These are phyloP conservation scores for Drosophila subobscura DNA, from an alignment of 1,140 invertebrate genomes.

Conservation along the genomic window DNA sequence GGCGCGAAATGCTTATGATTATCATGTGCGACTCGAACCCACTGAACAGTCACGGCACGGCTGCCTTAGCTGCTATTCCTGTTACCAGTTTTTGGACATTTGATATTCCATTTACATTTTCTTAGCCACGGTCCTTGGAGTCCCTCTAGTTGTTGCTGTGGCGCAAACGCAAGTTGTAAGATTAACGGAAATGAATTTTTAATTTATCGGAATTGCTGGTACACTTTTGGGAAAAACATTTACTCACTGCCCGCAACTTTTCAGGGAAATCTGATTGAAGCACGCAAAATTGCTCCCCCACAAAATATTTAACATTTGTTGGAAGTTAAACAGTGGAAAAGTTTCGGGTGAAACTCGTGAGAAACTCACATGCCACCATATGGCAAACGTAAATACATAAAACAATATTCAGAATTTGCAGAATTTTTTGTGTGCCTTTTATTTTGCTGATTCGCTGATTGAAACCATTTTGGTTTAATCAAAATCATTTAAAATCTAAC, in stretches of 20 bases:
- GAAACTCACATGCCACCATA: conserved; percentile 14
- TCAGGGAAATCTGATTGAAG: neutral
- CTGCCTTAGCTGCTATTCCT: conserved; percentile 4
- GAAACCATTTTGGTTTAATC: conserved; percentile 55
- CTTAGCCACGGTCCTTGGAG: neutral
- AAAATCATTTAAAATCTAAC: conserved; percentile 64
- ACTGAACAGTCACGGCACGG: conserved; percentile 18
- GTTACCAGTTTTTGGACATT: conserved; percentile 35
- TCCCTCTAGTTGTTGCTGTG: neutral
- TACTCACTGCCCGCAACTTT: conserved; percentile 24
- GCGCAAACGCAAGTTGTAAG: neutral
- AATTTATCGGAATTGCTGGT: conserved; percentile 20
- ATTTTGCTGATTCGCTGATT: conserved; percentile 7
- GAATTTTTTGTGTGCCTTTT: conserved; percentile 14
- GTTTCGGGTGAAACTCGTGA: neutral
- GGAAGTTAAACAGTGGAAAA: conserved; percentile 5
- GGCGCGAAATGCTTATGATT: conserved; percentile 58
- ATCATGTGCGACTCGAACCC: conserved; percentile 47
- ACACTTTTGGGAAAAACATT: conserved; percentile 26
- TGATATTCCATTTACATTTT: conserved; percentile 45
- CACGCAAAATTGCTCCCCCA: neutral
- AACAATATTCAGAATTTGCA: conserved; percentile 10
- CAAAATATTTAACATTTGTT: neutral
- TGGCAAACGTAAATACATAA: conserved; percentile 10
- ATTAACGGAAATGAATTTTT: conserved; percentile 27